These are phyloP conservation scores for Rynchops niger DNA, from an alignment of 2,113 vertebrate genomes.

Conservation along the genomic window DNA sequence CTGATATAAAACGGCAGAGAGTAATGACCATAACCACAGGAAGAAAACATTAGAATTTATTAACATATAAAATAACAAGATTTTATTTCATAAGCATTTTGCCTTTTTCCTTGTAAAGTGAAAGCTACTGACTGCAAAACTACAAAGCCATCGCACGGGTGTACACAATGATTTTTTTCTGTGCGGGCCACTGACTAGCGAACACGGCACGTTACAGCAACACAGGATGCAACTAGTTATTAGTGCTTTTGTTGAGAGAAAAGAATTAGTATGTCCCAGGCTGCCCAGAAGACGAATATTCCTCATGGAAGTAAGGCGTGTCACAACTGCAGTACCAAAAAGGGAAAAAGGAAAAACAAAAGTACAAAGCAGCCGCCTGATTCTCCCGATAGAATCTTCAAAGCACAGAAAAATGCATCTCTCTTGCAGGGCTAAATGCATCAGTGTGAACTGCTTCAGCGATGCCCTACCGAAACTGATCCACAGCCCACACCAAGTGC, in stretches of 20 bases:
- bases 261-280: background rate
- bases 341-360: background rate
- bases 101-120: background rate
- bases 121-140: background rate
- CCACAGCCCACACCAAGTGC: background rate
- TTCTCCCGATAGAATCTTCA: background rate
- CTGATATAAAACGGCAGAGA: background rate
- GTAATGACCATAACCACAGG: background rate
- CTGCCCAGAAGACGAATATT: background rate
- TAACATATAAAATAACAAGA: background rate
- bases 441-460: background rate
- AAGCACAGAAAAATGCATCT: background rate
- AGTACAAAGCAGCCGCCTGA: background rate
- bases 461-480: background rate
- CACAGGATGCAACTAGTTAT: background rate
- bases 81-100: slow-evolving; percentile 60
- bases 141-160: background rate
- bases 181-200: background rate
- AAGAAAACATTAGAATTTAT: background rate
- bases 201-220: background rate
- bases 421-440: background rate
- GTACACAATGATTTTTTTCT: no score
- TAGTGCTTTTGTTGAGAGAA: background rate
- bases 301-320: background rate
- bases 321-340: background rate